phyloP scores from a whole-genome alignment of 2,797 vertebrate species.

The Myiotriccus ornatus region DNA sequence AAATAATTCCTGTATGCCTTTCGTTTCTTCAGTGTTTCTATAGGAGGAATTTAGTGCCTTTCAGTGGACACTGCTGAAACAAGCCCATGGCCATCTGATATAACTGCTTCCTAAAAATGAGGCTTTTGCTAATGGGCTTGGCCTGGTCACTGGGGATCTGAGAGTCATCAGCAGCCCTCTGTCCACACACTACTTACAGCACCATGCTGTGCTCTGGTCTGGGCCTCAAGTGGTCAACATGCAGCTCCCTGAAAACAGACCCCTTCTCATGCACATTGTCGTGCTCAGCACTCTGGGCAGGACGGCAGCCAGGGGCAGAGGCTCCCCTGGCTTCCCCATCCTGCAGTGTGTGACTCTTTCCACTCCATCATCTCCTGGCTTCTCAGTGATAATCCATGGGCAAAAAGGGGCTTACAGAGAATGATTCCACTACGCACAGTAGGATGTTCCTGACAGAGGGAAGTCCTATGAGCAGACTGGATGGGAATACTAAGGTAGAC shows the following conservation, averaged over 20 bases:
- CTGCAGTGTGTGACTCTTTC: background rate
- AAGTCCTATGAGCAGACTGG: background rate
- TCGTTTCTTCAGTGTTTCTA: background rate
- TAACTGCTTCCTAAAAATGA: background rate
- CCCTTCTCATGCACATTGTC: background rate
- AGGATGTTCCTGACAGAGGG: background rate
- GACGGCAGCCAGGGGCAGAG: background rate
- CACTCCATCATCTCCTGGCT: background rate
- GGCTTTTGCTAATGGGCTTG: background rate
- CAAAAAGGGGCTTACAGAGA: background rate
- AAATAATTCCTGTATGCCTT: background rate
- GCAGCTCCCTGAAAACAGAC: background rate
- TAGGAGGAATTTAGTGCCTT: background rate
- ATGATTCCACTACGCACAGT: background rate
- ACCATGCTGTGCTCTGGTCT: rapidly evolving
- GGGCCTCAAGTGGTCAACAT: background rate
- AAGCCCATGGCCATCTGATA: background rate
- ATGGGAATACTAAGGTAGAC: background rate
- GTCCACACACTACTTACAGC: background rate
- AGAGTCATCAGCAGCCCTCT: background rate
- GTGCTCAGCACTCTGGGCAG: background rate
- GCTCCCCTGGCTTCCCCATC: background rate
- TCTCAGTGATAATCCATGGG: background rate
- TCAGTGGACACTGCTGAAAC: rapidly evolving
- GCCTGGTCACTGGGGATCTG: rapidly evolving